Conservation (phyloP, 2,113 vertebrate genomes). For the Calypte anna region DNA sequence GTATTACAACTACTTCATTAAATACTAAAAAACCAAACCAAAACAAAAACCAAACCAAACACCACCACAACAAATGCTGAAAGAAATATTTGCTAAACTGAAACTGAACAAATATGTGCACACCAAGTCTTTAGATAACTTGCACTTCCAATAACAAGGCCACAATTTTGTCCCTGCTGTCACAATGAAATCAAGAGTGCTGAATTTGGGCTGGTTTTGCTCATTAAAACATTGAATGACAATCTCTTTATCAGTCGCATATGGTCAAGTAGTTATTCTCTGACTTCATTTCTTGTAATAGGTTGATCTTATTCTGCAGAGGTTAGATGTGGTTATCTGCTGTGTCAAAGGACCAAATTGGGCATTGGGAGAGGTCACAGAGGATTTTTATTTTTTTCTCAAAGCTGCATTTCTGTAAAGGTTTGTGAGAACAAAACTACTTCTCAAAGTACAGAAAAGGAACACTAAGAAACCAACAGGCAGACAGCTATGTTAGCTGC, state of each 20-base stretch:
- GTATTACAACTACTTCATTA: not conserved
- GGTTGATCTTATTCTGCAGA: not conserved
- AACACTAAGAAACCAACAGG: not conserved
- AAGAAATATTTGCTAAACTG: not conserved
- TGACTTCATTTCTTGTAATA: not conserved
- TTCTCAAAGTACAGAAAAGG: not conserved
- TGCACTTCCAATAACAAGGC: not conserved
- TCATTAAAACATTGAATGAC: not conserved
- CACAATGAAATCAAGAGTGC: not conserved
- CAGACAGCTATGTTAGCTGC: not conserved
- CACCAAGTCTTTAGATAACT: not conserved
- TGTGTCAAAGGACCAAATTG: not conserved
- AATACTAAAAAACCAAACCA: not conserved
- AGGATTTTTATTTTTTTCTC: not conserved
- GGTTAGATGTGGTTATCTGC: not conserved
- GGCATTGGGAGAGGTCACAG: not conserved
- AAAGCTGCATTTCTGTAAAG: not conserved
- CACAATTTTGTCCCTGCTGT: not conserved
- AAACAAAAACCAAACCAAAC: not conserved
- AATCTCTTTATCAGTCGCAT: not conserved
- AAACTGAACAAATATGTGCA: not conserved
- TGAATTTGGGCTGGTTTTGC: not conserved
- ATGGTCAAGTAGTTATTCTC: not conserved
- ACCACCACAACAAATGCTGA: accelerated
- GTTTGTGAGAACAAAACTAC: not conserved